Base-by-base conservation (phyloP, 1,140 invertebrate genomes). In the Drosophila sp. region DNA sequence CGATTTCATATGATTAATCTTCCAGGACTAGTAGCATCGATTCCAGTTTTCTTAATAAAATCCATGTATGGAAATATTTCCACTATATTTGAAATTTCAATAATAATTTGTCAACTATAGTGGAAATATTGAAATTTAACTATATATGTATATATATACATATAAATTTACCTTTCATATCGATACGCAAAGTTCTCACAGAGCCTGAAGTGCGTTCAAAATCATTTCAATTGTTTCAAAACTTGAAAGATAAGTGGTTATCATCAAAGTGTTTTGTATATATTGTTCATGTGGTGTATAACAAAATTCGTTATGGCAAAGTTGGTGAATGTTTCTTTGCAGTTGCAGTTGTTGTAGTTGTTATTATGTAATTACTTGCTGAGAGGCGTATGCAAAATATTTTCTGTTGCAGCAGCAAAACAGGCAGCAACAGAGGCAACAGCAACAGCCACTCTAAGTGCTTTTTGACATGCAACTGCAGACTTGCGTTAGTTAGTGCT, bases 351-450 rank as follows among this genome's bases (percentile, higher is more conserved):
- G 70, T 66, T 63, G 58, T 50, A 27, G 44, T 60, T 82, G 76
- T 55, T 83, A 62, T 79, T 83, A 74, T 80, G 79, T 87, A 87
- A 87, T 87, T 89, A 87, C 84, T 83, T 83, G 84, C 64, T 66
- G 79, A 73, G 72, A 67, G 77, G 72, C 66, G 74, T 80, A 87
- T 80, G 84, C 84, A 87, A 89, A 87, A 80, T 87, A 76, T 71
- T 87, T 79, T 64, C 79, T 86, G 78, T 74, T 77, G 73, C 78
- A 58, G 74, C 67, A 54, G 70, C 17, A 17, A 17, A 17, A 17
- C 17, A 17, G 17, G 17, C 61, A 62, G 50, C 44, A 57, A 44
- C 33, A 41, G 5, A 44, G 38, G 17, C 40, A 67, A 29, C 55
- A 61, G 25, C 55, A 54, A 17, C 70, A 78, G 44, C 55, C 60